A percentile compares a stretch with the other conserved stretches of the same genome.
phyloP scores from a whole-genome alignment of 2,888 invertebrate species.

The Timandra comae region DNA sequence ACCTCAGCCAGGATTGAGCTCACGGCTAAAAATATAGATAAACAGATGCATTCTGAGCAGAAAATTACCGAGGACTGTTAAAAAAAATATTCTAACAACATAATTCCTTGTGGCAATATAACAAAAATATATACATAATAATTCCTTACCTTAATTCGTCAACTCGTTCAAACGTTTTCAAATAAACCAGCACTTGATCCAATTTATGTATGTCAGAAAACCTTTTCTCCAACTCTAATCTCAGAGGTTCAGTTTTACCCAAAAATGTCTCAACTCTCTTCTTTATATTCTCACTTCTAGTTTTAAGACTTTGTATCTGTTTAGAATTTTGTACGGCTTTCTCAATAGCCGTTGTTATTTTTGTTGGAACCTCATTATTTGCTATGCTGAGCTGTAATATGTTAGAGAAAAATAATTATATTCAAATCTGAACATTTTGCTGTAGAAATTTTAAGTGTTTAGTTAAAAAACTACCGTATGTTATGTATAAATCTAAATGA shows the following conservation, averaged over 20 bases:
- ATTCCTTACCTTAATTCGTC: conserved; percentile 80
- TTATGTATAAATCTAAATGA: too few species aligned
- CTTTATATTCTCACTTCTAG: conserved; percentile 61
- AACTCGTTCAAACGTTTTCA: conserved; percentile 82
- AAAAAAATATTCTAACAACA: too few species aligned
- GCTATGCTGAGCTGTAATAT: conserved; percentile 77
- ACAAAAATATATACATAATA: not conserved
- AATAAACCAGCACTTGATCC: conserved; percentile 79
- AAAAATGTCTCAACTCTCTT: conserved; percentile 56
- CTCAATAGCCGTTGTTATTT: conserved; percentile 78
- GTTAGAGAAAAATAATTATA: too few species aligned
- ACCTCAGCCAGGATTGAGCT: too few species aligned
- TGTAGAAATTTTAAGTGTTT: not conserved
- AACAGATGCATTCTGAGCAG: too few species aligned
- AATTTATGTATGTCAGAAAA: conserved; percentile 71
- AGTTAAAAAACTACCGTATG: not conserved
- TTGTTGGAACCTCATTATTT: conserved; percentile 79
- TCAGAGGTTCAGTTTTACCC: conserved; percentile 53
- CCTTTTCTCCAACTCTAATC: conserved; percentile 57
- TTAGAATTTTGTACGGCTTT: conserved; percentile 76
- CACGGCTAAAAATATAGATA: too few species aligned
- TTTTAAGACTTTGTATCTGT: conserved; percentile 64
- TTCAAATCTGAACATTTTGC: too few species aligned
- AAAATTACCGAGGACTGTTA: too few species aligned
- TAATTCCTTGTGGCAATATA: too few species aligned